Conservation (phyloP, 2,113 vertebrate genomes). For the Emydura subglobosa region DNA sequence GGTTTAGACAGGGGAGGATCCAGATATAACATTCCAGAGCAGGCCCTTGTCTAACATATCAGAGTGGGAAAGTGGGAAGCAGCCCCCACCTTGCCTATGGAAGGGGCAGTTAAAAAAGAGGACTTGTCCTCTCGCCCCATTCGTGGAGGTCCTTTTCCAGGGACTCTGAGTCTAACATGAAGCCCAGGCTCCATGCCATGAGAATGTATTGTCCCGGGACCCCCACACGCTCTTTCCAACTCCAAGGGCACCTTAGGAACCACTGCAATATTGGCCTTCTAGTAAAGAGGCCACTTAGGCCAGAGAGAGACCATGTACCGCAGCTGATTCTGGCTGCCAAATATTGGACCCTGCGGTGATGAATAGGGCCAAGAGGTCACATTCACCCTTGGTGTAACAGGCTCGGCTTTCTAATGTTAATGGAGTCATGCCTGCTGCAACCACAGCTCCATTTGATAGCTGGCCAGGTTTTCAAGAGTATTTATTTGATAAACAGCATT, state of each 20-base stretch:
- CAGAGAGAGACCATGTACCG: neutral
- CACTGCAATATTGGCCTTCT: neutral
- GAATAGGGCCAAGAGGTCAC: neutral
- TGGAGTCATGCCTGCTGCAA: neutral
- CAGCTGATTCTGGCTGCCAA: neutral
- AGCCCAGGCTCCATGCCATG: neutral
- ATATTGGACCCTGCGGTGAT: rapidly evolving
- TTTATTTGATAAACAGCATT: neutral
- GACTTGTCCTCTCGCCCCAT: neutral
- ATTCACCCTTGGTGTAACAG: rapidly evolving
- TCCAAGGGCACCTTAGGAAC: neutral
- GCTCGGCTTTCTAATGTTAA: neutral
- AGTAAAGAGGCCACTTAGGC: neutral
- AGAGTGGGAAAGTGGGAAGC: neutral
- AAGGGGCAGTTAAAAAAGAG: neutral
- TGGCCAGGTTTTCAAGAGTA: conserved; percentile 3
- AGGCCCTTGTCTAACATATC: neutral
- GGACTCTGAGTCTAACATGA: neutral
- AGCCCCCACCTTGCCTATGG: neutral
- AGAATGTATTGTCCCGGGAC: neutral
- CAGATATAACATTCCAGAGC: neutral
- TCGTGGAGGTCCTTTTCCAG: neutral
- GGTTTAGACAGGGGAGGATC: neutral
- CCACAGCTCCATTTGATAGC: neutral
- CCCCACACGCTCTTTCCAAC: neutral